Conservation (phyloP, 2,113 vertebrate genomes). For the Menura novaehollandiae region DNA sequence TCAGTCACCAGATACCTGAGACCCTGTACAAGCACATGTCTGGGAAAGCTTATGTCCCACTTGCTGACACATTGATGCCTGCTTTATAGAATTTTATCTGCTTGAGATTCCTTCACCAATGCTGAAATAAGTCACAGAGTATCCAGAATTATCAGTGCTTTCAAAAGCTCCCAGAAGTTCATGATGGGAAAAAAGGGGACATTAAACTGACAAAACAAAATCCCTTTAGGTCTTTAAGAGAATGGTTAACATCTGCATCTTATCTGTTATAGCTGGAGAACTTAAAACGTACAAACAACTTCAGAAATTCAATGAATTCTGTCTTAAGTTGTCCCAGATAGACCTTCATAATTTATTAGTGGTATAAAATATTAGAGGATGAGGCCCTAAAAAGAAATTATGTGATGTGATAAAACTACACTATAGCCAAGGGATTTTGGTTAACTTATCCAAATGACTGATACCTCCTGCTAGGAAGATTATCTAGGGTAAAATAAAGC, state of each 20-base stretch:
- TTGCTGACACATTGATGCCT: not conserved
- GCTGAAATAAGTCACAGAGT: not conserved
- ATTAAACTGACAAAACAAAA: not conserved
- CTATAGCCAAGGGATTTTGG: not conserved
- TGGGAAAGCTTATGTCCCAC: not conserved
- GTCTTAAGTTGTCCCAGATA: not conserved
- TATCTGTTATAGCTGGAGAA: not conserved
- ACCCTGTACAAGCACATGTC: accelerated
- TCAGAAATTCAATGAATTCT: not conserved
- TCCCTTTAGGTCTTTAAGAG: not conserved
- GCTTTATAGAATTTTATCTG: not conserved
- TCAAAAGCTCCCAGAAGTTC: not conserved
- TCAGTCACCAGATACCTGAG: not conserved
- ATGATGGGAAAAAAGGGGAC: not conserved
- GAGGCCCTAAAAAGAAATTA: not conserved
- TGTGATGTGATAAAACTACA: not conserved
- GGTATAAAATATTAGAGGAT: not conserved
- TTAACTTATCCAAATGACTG: not conserved
- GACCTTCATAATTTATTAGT: not conserved
- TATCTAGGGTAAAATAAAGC: not conserved
- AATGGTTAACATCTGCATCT: not conserved
- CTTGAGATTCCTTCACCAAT: not conserved
- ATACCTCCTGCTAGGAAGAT: not conserved
- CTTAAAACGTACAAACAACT: not conserved
- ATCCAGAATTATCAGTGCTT: not conserved